phyloP scores from a whole-genome alignment of 2,888 invertebrate genomes.

The Hipparchia sbordonii region DNA sequence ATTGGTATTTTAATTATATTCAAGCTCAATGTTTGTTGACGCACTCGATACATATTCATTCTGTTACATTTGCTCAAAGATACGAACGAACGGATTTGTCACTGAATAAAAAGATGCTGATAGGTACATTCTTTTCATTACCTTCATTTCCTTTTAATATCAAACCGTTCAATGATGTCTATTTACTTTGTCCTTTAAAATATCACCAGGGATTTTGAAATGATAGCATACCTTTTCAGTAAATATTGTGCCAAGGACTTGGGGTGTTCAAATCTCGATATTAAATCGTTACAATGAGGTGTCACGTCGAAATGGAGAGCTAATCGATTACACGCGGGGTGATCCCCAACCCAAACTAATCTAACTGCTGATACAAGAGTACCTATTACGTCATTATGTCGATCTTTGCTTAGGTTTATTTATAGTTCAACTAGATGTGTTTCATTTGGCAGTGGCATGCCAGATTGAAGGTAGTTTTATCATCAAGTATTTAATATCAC shows the following conservation, averaged over 20 bases:
- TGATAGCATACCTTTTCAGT: not conserved
- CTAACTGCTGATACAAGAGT: slow-evolving; percentile 4
- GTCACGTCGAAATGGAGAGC: not conserved
- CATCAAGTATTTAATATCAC: too few species aligned
- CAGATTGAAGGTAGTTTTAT: too few species aligned
- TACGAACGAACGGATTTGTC: too few species aligned
- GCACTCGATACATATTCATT: too few species aligned
- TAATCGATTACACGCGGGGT: not conserved
- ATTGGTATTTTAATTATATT: too few species aligned
- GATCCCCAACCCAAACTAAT: slow-evolving; percentile 10
- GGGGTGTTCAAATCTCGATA: not conserved
- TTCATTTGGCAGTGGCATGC: slow-evolving; percentile 12
- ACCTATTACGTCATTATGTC: not conserved
- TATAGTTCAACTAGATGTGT: slow-evolving; percentile 1
- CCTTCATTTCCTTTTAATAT: not conserved
- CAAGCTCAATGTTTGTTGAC: too few species aligned
- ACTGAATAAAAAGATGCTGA: too few species aligned
- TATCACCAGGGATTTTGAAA: not conserved
- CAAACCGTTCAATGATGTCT: not conserved
- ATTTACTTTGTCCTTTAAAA: not conserved
- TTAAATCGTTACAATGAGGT: slow-evolving; percentile 15
- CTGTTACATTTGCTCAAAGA: too few species aligned
- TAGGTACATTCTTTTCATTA: not conserved
- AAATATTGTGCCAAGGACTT: slow-evolving; percentile 1
- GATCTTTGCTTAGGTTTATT: not conserved